Evolutionary conservation across 2,888 invertebrate genomes (phyloP), one percentile per base, ranked within the genome.

Genomic region (Priocnemis perturbator): DNA sequence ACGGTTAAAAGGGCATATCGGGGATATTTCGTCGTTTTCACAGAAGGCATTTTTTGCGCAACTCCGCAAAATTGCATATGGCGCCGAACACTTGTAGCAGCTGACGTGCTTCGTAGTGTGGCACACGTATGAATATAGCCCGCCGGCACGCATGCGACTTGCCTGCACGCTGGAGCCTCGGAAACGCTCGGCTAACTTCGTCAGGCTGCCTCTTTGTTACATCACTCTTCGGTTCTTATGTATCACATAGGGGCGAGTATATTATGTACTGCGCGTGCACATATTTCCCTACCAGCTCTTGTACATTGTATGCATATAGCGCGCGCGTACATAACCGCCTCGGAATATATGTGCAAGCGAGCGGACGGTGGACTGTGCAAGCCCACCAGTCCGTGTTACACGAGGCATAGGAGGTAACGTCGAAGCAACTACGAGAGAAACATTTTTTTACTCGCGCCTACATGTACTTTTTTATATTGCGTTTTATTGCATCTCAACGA

Each of bases 201-300:
- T 72, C 60, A 77, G 70, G 79, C 79, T 79, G 79, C 79, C 83
- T 83, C 83, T 84, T 86, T 85, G 87, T 88, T 88, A 88, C 88
- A 87, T 88, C 88, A 88, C 83, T 83, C 82, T 73, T 81, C 78
- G 78, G 71, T 77, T 61, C 78, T 76, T 81, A 80, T 82, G 72
- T 81, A 82, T 65, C 81, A 84, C 60, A 81, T 81, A 83, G 70
- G 66, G 72, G 75, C 71, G 73, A 70, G 74, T 77, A 81, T 64
- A 79, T 79, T 78, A 80, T 83, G 57, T 83, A 78, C 75, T 53
- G 47, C 60, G 74, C 62, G 53, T 62, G 77, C 71, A 76, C 70
- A 79, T 78, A 76, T 74, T 71, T 77, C 70, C 74, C 76, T 74
- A 70, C 65, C 74, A 57, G 57, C 62, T 77, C 75, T 59, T 73